Base-by-base conservation (phyloP, 1,140 invertebrate genomes). In the Lutraria rhynchaena region DNA sequence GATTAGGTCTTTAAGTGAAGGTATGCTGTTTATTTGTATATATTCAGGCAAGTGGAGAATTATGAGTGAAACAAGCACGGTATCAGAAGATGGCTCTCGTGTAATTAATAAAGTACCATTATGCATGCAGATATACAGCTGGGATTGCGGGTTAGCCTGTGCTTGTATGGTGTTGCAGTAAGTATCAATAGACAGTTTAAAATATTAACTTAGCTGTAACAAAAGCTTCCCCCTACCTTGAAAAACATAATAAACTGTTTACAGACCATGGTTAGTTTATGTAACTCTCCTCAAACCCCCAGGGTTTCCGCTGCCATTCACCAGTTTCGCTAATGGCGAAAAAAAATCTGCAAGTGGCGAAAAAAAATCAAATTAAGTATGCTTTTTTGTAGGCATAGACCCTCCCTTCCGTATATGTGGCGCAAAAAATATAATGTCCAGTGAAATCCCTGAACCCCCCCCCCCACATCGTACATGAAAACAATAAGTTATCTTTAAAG, bases 71-170 rank as follows among this genome's bases (percentile, higher is more conserved):
- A 67, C 9, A 24, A 46, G 37, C 3, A 51, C 44, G 0, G 63
- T 67, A 35, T 37, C 51, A 3, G 70, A 73, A 41, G 29, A 73
- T 57, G 35, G 70, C 3, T 31, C 35, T 19, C 37, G 35, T 22
- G 77, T 81, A 27, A 51, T 69, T 11, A 44, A 81, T 61, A 70
- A 58, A 70, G 67, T 81, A 27, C 77, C 77, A 11, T 37, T 81
- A 31, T 81, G 51, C 35, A 70, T 70, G 58, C 86, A 87, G 80
- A 83, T 55, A 33, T 87, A 85, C 58, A 63, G 67, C 55, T 87
- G 86, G 86, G 86, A 87, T 63, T 87, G 86, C 70, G 86, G 86
- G n/a, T 80, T 87, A 46, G 86, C 86, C 9, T 87, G 86, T 83
- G 73, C 85, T n/a, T 85, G 83, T 29, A 87, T 87, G 86, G 83